Evolutionary conservation across 2,888 invertebrate genomes (phyloP), one percentile per base, ranked within the genome.

Genomic region (Heterodera filipjevi): DNA sequence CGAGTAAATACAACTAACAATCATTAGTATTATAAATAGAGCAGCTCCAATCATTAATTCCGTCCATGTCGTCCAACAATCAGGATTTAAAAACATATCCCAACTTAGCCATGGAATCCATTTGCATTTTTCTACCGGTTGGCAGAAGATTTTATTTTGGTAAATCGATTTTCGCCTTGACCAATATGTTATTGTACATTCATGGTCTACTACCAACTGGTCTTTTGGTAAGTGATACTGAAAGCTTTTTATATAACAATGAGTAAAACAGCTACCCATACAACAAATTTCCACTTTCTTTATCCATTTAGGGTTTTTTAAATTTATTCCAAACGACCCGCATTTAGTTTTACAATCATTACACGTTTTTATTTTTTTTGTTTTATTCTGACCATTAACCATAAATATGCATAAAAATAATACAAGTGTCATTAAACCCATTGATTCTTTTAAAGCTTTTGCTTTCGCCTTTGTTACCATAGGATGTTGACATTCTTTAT

Each of bases 211-310:
- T 32, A 72, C 10, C 16, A 72, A 22, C 8, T 32, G 22, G 19
- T 72, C 72, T 44, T n/a, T 72, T 19, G 49, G 19, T 44, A 72
- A 2, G 19, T 72, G 30, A 22, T 19, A 72, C 19, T 35, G 14
- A 3, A 39, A 22, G 30, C 32, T 22, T 35, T n/a, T n/a, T 30
- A 39, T 32, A 32, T 27, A 53, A 2, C 12, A 16, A 33, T 71
- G 16, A 14, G 71, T 71, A 16, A 30, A 49, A 33, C 71, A 71
- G 5, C 14, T 27, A 5, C 71, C 71, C 30, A 27, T 71, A 33
- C 71, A 71, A 33, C 71, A 71, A 27, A 71, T 71, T n/a, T 71
- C 30, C 71, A 12, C 14, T 19, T 71, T 71, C 12, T 71, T 33
- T 12, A 71, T 72, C 19, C 32, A 19, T 22, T 35, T 8, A 1